Conservation (phyloP, 2,113 vertebrate genomes). For the Urocynchramus pylzowi region DNA sequence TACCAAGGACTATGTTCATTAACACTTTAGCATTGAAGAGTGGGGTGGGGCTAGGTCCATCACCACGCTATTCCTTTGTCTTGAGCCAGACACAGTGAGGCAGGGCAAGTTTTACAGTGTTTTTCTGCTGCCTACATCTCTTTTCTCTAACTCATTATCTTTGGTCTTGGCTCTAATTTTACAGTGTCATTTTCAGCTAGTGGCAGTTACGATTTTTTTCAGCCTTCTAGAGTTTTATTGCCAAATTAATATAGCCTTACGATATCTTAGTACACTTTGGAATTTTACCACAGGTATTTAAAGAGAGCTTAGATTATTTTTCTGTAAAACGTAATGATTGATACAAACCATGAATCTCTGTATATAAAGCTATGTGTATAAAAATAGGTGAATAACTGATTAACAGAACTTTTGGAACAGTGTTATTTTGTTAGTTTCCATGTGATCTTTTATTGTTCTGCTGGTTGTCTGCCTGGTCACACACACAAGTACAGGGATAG, state of each 20-base stretch:
- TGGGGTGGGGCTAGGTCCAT: background rate
- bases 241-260: background rate
- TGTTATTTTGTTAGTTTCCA: background rate
- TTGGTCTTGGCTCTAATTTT: background rate
- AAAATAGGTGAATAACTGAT: background rate
- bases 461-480: background rate
- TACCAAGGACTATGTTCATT: background rate
- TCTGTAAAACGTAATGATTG: background rate
- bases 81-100: background rate
- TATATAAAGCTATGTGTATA: background rate
- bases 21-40: background rate
- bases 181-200: background rate
- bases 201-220: background rate
- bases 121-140: background rate
- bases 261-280: background rate
- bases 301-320: background rate
- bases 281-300: background rate
- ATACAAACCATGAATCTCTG: background rate
- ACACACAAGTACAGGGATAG: background rate
- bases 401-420: background rate
- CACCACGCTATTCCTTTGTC: background rate
- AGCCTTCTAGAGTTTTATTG: background rate
- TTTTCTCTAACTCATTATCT: background rate
- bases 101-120: background rate
- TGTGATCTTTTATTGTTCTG: background rate